Base-by-base conservation (phyloP, 2,888 invertebrate genomes). In the Zeuzera pyrina region DNA sequence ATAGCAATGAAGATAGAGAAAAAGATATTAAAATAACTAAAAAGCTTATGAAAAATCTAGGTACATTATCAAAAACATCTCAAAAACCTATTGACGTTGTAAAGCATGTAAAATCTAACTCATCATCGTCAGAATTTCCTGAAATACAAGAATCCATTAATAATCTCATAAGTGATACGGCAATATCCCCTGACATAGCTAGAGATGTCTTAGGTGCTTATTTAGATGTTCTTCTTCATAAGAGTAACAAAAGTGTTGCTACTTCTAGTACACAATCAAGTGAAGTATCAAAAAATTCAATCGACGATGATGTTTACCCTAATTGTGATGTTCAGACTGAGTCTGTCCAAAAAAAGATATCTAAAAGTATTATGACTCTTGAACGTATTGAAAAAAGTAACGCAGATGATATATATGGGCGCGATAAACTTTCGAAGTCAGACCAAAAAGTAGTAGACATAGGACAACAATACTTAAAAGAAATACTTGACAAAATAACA, bases 1-100 rank as follows among this genome's bases (percentile, higher is more conserved):
- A 37, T 11, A 57, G 47, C 21, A 41, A 39, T 26, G 41, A 43
- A 4, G 64, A 47, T 39, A 60, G 49, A 40, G 62, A 65, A 11
- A 66, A 62, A 40, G 73, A 78, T 41, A 76, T 76, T 3, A 49
- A 53, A 47, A 68, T 66, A n/a, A 72, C 74, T 0, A 68, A 65
- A 44, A 59, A 58, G 15, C 42, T 76, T 5, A 63, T 73, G 2
- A 44, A 68, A 21, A 68, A 67, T 31, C 42, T 73, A n/a, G 64
- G 53, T 0, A 62, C 57, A 23, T 11, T 47, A 4, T 52, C 60
- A 0, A 38, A 38, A 12, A 50, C 42, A 26, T 35, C 48, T 6
- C 35, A 42, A 7, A 46, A 43, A 12, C 25, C 37, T 3, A 36
- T 26, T 27, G 49, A 47, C 16, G 43, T 30, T 3, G 15, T 15